Evolutionary conservation across 2,888 invertebrate genomes (phyloP).

Genomic region (Hermaeophaga mercurialis): DNA sequence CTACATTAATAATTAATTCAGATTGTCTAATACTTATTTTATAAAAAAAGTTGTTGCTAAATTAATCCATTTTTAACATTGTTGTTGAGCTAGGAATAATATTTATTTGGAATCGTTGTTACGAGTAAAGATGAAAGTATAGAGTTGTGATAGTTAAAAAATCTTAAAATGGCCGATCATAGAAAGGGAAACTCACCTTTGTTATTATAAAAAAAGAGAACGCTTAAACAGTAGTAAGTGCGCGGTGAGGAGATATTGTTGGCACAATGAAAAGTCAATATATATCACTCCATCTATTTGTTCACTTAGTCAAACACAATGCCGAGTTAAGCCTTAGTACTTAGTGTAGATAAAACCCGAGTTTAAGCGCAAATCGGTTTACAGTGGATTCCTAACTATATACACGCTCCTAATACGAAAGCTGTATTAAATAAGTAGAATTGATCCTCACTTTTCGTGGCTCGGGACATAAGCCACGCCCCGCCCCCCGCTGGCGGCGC

Average conservation of each 20-base stretch:
- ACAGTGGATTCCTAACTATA: slow-evolving; percentile 61
- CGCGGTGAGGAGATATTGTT: slow-evolving; percentile 41
- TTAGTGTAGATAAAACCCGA: slow-evolving; percentile 60
- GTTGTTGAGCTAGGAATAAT: too few species aligned
- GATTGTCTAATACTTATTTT: too few species aligned
- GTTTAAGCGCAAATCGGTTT: slow-evolving; percentile 61
- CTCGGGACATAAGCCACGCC: slow-evolving; percentile 48
- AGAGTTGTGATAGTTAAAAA: too few species aligned
- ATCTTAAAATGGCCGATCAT: not conserved
- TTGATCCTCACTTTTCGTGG: slow-evolving; percentile 61
- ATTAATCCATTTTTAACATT: too few species aligned
- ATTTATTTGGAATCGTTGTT: too few species aligned
- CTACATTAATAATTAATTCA: too few species aligned
- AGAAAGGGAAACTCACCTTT: slow-evolving; percentile 43
- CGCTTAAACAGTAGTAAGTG: slow-evolving; percentile 40
- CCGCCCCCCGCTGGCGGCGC: slow-evolving; percentile 35
- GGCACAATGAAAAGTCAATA: slow-evolving; percentile 54
- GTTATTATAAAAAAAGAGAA: slow-evolving; percentile 36
- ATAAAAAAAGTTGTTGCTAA: too few species aligned
- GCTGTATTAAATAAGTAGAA: slow-evolving; percentile 61
- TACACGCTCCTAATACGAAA: slow-evolving; percentile 60
- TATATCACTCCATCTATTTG: slow-evolving; percentile 60
- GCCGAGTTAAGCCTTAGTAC: slow-evolving; percentile 59
- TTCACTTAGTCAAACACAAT: slow-evolving; percentile 61
- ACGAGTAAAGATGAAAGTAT: too few species aligned